Evolutionary conservation across 1,140 invertebrate genomes (phyloP), one percentile per base, ranked within the genome.

Genomic region (Lordiphosa collinella): DNA sequence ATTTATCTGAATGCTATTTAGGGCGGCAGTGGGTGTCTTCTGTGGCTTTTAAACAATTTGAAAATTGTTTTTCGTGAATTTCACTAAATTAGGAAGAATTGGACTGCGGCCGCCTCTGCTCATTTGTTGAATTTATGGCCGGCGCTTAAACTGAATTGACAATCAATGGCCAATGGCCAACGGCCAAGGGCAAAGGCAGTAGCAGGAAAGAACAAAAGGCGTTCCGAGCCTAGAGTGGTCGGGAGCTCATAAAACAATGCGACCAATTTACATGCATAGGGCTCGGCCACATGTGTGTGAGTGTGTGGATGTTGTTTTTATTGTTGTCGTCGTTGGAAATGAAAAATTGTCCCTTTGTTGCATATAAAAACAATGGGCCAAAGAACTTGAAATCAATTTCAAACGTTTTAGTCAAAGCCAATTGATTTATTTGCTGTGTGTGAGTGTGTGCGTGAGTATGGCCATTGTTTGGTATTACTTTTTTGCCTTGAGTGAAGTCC

Each of bases 321-420:
- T 74, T 73, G 66, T 69, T 75, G 65, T 60, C 75, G 55, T 58
- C 58, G 73, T 56, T 78, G 43, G 49, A 68, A 78, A 80, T 80
- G 68, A 80, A 80, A 80, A 82, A 80, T 80, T 80, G 76, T 82
- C 70, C 76, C 76, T 80, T 80, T 80, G 76, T 80, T 80, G 76
- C 76, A 80, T 80, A 82, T 80, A 82, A 82, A 80, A 80, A 80
- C 76, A 80, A 80, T 82, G 76, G 76, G 43, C 75, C 70, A 60
- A 82, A 80, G 76, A 75, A 75, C 76, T 80, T 75, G 76, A 80
- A 80, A 80, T 80, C 76, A 80, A 80, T 80, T 80, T 80, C 76
- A 64, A 80, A 71, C 76, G 76, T 80, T 80, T 80, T 80, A 80
- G 76, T 71, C 71, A 82, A 80, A 80, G 70, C 76, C 76, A 80